These are phyloP conservation scores for Pelvicachromis taeniatus DNA, from an alignment of 2,113 vertebrate genomes.

Conservation along the genomic window DNA sequence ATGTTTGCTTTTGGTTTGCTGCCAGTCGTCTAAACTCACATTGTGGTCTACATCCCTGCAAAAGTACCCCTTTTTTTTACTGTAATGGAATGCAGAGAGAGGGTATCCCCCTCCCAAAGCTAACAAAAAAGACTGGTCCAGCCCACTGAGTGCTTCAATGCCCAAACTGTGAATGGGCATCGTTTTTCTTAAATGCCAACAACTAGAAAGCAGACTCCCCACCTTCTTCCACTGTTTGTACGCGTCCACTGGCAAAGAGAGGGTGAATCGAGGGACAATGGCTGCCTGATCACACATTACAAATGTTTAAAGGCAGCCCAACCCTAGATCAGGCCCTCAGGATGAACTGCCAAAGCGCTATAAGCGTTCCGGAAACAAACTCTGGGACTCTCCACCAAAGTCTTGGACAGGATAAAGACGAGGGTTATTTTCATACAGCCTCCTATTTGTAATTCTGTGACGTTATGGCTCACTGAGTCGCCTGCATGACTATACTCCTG, in stretches of 20 bases:
- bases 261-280: slow-evolving; percentile 44
- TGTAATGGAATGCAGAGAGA: slow-evolving; percentile 26
- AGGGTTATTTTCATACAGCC: slow-evolving; percentile 6
- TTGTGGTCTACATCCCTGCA: background rate
- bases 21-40: background rate
- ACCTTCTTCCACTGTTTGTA: slow-evolving; percentile 38
- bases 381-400: background rate
- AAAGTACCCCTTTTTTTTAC: background rate
- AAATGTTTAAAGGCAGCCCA: slow-evolving; percentile 45
- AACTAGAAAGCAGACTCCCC: slow-evolving; percentile 50
- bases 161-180: slow-evolving; percentile 52
- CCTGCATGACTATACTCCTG: background rate
- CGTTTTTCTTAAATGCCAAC: slow-evolving; percentile 48
- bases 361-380: background rate
- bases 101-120: slow-evolving; percentile 11
- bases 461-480: slow-evolving; percentile 8
- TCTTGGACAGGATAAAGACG: slow-evolving; percentile 19
- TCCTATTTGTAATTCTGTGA: slow-evolving; percentile 33
- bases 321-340: background rate
- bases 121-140: slow-evolving; percentile 15
- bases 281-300: slow-evolving; percentile 38
- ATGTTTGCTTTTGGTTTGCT: background rate
- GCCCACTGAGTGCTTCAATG: slow-evolving; percentile 32
- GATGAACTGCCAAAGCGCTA: slow-evolving; percentile 11
- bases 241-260: slow-evolving; percentile 38